These are phyloP conservation scores for Clamator glandarius DNA, from an alignment of 2,797 vertebrate species.

Conservation along the genomic window DNA sequence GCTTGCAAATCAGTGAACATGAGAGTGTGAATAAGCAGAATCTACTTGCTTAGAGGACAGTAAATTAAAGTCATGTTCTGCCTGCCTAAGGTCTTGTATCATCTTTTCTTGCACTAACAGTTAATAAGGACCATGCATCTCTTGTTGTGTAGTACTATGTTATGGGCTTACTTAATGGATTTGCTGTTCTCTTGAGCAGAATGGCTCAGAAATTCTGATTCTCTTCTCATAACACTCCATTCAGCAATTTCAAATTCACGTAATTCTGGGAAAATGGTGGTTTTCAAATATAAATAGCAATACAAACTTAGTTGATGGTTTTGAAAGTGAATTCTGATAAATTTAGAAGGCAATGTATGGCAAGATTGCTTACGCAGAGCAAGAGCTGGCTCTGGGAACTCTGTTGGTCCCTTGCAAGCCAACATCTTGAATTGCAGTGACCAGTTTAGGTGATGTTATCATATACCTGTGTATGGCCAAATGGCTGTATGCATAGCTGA, in stretches of 20 bases:
- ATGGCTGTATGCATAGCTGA: neutral
- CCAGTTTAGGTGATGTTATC: neutral
- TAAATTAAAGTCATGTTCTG: neutral
- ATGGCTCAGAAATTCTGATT: neutral
- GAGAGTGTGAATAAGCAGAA: neutral
- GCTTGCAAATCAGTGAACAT: neutral
- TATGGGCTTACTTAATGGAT: neutral
- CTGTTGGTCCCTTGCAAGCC: neutral
- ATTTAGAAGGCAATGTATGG: neutral
- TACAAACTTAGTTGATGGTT: neutral
- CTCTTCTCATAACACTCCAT: neutral
- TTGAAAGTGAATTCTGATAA: neutral
- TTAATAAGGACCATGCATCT: neutral
- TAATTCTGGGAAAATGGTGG: neutral
- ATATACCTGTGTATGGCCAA: neutral
- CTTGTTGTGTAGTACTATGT: neutral
- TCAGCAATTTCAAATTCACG: neutral
- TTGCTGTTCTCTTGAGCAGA: neutral
- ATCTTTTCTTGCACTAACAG: neutral
- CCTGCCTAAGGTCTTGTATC: neutral
- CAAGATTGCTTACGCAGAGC: neutral
- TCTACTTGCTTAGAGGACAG: neutral
- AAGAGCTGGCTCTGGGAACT: neutral
- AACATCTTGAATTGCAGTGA: neutral
- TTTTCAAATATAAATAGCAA: neutral